Conservation (phyloP, 2,113 vertebrate species). For the Aegotheles bennettii region DNA sequence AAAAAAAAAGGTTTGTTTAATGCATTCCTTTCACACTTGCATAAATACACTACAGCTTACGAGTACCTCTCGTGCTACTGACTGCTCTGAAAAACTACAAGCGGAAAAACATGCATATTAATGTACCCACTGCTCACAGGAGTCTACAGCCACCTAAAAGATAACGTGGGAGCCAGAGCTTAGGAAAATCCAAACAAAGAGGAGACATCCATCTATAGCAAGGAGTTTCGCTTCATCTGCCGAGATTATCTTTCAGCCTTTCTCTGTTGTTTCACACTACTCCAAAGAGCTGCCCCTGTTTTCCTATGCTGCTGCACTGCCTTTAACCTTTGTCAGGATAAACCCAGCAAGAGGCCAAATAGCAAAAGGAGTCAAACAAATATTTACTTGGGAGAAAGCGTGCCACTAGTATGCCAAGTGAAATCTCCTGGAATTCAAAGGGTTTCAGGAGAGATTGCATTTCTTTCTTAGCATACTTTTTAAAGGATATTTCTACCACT, state of each 20-base stretch:
- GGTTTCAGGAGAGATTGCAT: not conserved
- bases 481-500: not conserved
- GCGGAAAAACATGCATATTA: not conserved
- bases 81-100: not conserved
- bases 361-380: not conserved
- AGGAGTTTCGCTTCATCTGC: not conserved
- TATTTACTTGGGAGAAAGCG: not conserved
- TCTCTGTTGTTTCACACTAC: not conserved
- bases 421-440: not conserved
- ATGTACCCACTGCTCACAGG: not conserved
- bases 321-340: not conserved
- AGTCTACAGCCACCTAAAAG: not conserved
- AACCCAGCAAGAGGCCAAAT: not conserved
- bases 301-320: not conserved
- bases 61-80: not conserved
- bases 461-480: not conserved
- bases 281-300: not conserved
- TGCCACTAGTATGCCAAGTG: not conserved
- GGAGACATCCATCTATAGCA: not conserved
- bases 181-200: slow-evolving; percentile 30
- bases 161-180: not conserved
- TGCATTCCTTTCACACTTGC: not conserved
- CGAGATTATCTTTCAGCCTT: not conserved
- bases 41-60: slow-evolving; percentile 5
- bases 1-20: not conserved